Evolutionary conservation across 2,888 invertebrate genomes (phyloP), one percentile per base, ranked within the genome.

Genomic region (Tricholauxania praeusta): DNA sequence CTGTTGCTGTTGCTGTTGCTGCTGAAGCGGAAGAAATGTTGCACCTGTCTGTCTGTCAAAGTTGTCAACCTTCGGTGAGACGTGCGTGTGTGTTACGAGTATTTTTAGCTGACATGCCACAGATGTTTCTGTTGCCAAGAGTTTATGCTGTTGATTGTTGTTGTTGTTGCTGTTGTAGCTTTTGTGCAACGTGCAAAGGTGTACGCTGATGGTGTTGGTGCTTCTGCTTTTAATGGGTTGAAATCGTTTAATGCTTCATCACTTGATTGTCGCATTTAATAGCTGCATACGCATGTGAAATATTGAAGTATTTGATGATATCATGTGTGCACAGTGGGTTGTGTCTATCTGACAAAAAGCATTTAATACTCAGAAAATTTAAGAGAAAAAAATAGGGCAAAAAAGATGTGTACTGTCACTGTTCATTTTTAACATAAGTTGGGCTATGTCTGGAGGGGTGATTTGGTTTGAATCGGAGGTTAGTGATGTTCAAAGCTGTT

Each of bases 21-120:
- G 52, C 53, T 47, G 67, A 67, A 57, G 67, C 67, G 57, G 47
- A 66, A 60, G 59, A 60, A 22, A 57, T 66, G 70, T 74, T 75
- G 74, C 77, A 77, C 78, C 77, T 78, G 78, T 73, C 76, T 72
- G 66, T 53, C 72, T 77, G 78, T 76, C 77, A 72, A 71, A 74
- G 68, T 66, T 71, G 74, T 77, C 77, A 78, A 78, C 70, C 75
- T 70, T 32, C 22, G 47, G 22, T 19, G 39, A 39, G 10, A 10
- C 39, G 39, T 39, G 10, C 39, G 39, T 39, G 39, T 17, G 19
- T 48, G 32, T 28, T 28, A 28, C 70, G 39, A 19, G 15, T 70
- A 70, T 55, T 62, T 63, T 62, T 47, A 68, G 59, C 49, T 67
- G 22, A 12, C 47, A 48, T 39, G 39, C 39, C 39, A 39, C 39